Percentiles rank a stretch among this genome's conserved stretches.
Conservation (phyloP, 2,113 vertebrate species). For the Rhynchopsitta pachyrhyncha region DNA sequence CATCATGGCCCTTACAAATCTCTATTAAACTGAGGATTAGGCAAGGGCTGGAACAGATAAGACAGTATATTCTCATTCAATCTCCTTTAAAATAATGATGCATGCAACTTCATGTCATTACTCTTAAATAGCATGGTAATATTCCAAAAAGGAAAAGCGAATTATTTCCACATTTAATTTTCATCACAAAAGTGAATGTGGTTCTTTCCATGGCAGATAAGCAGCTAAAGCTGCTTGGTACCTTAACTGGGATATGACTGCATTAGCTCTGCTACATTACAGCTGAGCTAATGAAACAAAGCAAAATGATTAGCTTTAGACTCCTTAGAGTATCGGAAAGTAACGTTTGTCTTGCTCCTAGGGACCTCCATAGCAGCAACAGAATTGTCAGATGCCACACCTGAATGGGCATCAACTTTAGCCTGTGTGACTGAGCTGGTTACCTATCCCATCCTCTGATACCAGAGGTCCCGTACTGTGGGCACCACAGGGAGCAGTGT, state of each 20-base stretch:
- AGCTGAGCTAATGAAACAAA: constrained; percentile 75
- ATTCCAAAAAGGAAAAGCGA: constrained; percentile 73
- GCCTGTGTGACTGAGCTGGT: accelerated
- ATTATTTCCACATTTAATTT: constrained; percentile 79
- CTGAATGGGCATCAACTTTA: not conserved
- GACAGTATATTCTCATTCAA: constrained; percentile 71
- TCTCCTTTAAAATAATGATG: constrained; percentile 78
- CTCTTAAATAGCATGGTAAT: constrained; percentile 79
- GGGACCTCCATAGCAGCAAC: not conserved
- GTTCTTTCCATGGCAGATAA: constrained; percentile 49
- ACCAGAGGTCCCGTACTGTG: not conserved
- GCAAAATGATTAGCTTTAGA: constrained; percentile 52
- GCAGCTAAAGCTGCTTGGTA: constrained; percentile 57
- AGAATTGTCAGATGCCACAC: not conserved
- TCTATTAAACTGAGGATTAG: constrained; percentile 65
- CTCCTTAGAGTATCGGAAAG: constrained; percentile 30
- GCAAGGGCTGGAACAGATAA: constrained; percentile 54
- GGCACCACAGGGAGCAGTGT: not conserved
- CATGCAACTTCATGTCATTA: constrained; percentile 76
- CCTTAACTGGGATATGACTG: constrained; percentile 54
- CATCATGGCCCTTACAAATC: constrained; percentile 21
- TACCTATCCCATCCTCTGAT: accelerated
- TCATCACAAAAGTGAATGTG: constrained; percentile 65
- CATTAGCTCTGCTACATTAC: constrained; percentile 76
- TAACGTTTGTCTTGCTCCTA: not conserved